Evolutionary conservation across 2,797 vertebrate species (phyloP), one percentile per base, ranked within the genome.

Genomic region (Manis javanica): DNA sequence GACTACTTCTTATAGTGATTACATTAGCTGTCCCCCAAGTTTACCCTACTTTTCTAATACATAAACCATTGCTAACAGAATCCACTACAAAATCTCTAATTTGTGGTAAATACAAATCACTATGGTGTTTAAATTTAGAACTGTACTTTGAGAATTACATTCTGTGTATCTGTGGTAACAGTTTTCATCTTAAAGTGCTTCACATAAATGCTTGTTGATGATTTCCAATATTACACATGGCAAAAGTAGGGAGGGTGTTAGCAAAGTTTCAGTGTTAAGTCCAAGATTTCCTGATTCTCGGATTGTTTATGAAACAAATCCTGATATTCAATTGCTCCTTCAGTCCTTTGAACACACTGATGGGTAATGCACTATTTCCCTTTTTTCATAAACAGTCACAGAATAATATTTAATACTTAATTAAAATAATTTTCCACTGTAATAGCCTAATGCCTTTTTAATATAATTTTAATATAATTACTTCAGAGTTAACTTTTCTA

Each of bases 101-200:
- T 49, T 79, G 74, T 64, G 16, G 57, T 63, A 74, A 69, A 75
- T 61, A 21, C 15, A 63, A 69, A 91, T 63, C 7, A 19, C 29
- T 53, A 34, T 9, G 5, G 23, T 90, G 5, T 79, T 89, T 86
- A 83, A 86, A 79, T 66, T 92, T 79, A 93, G 59, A 88, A 75
- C 11, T 23, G 5, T 24, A 46, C 23, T 79, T 37, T n/a, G n/a
- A 92, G 61, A 42, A 74, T 71, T 72, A 61, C 2, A 34, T 89
- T 74, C 72, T 90, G 13, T 46, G 7, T 63, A 31, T 26, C 24
- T 71, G 37, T n/a, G 31, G 13, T 57, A 89, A 87, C 8, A 39
- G 16, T 82, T 89, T 96, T 37, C 49, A 34, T 42, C 34, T 94
- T 68, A n/a, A 64, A 66, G 21, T 64, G 61, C 19, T 42, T 85